Evolutionary conservation across 2,113 vertebrate genomes (phyloP), one percentile per base, ranked within the genome.

Genomic region (Tringa solitaria): DNA sequence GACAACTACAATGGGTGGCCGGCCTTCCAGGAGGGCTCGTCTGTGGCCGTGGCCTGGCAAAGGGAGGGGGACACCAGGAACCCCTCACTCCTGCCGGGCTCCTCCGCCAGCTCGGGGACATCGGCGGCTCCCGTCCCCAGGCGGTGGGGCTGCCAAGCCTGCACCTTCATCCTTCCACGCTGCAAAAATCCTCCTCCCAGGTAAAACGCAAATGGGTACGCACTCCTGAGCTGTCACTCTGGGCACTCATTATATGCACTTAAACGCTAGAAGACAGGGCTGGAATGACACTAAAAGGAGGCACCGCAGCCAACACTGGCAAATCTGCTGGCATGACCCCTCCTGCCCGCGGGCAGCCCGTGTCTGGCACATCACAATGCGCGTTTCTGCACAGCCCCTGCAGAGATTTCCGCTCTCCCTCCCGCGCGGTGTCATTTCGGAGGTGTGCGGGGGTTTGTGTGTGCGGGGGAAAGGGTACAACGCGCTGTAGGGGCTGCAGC

Each of bases 281-380:
- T 10, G 8, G 50, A 78, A 56, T 3, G 45, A 60, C 69, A 53
- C n/a, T 70, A 28, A 37, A 33, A 84, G 86, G 43, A 41, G 68
- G 53, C 30, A 8, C 19, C 16, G 74, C 45, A 72, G 33, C 43
- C 51, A 28, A 22, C 16, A 50, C 1, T 0, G 14, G 63, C 80
- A 78, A 20, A 35, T 11, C 56, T 48, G 43, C 39, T 14, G 4
- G 37, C 1, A 32, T 16, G 56, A 51, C 35, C 70, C 6, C 59
- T 65, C 24, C 54, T 11, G 53, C 17, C 15, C 8, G 32, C 39
- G 15, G 64, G 45, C 50, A 80, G 73, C 37, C 10, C 6, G 6
- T 1, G n/a, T 12, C 59, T 33, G 74, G 6, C 8, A 20, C 64
- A 4, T 1, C 15, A 14, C 51, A 11, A 1, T 2, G 21, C 2